Conservation (phyloP, 1,140 invertebrate species). For the Phocides pigmalion region DNA sequence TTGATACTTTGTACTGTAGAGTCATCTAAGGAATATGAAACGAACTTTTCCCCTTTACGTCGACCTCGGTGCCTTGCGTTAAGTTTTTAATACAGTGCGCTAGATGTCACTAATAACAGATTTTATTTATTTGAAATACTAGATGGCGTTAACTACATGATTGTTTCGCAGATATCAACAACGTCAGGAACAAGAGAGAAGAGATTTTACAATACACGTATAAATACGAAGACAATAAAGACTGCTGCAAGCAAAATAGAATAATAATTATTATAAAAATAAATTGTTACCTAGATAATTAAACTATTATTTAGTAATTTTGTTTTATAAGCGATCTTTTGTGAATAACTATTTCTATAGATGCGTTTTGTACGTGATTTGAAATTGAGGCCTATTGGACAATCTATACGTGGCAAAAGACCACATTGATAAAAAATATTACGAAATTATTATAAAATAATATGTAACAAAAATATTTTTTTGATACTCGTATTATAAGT, state of each 20-base stretch:
- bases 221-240: constrained; percentile 81
- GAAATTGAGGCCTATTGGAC: constrained; percentile 33
- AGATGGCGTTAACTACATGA: constrained; percentile 27
- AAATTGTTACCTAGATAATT: constrained; percentile 56
- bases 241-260: constrained; percentile 65
- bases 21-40: constrained; percentile 9
- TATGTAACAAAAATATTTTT: constrained; percentile 34
- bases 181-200: constrained; percentile 85
- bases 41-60: constrained; percentile 17
- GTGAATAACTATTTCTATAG: constrained; percentile 35
- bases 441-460: constrained; percentile 24
- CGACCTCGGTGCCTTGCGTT: background rate
- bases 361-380: constrained; percentile 45
- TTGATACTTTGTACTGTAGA: background rate
- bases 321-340: constrained; percentile 30
- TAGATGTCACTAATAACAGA: background rate
- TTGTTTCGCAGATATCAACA: constrained; percentile 84
- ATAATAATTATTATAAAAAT: constrained; percentile 53
- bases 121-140: background rate
- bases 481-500: constrained; percentile 26
- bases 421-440: constrained; percentile 24
- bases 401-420: constrained; percentile 10
- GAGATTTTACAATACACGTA: constrained; percentile 87
- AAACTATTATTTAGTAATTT: constrained; percentile 36
- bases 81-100: constrained; percentile 6